Evolutionary conservation across 2,113 vertebrate species (phyloP), one percentile per base, ranked within the genome.

Genomic region (Alaudala cheleensis): DNA sequence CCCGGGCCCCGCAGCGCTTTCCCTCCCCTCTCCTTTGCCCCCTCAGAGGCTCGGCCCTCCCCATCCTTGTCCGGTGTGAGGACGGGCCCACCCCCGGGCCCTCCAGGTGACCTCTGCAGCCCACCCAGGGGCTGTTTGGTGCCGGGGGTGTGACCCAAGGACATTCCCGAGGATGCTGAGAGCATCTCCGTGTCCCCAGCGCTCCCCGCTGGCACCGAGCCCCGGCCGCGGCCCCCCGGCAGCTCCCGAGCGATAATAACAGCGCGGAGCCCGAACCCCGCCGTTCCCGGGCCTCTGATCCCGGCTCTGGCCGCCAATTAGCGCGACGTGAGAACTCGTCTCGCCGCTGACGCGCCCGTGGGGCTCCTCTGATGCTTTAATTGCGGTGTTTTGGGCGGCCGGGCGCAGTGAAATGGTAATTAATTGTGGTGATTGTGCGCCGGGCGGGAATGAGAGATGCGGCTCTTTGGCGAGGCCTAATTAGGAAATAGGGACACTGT

Each of bases 401-500:
- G 90, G 58, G 74, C 3, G 71, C 11, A 28, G 14, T 96, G 94
- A 94, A 91, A 88, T 87, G 92, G 74, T 60, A 64, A 92, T 91
- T 60, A 64, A 92, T 91, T 94, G 83, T 61, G 88, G 78, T 65
- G 92, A 94, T 92, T 92, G 92, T 97, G 7, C 3, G 72, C 60
- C 3, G 26, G 61, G 54, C 19, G 2, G 69, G 64, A 90, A 60
- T 28, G 82, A 96, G 89, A 96, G 95, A 95, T 66, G 44, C 13
- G 11, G 90, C 87, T 85, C 89, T 82, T 95, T 92, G 94, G 81
- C 10, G 39, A 42, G 79, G 85, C 96, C 96, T 97, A 94, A 96
- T 97, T 96, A 95, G 95, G 95, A 96, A 97, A 92, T 83, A 95
- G 93, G 94, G 96, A 92, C 81, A 40, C 40, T 71, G 90, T 86